Percentiles rank a stretch among this genome's conserved stretches.
Conservation (phyloP, 2,113 vertebrate species). For the Daubentonia madagascariensis region DNA sequence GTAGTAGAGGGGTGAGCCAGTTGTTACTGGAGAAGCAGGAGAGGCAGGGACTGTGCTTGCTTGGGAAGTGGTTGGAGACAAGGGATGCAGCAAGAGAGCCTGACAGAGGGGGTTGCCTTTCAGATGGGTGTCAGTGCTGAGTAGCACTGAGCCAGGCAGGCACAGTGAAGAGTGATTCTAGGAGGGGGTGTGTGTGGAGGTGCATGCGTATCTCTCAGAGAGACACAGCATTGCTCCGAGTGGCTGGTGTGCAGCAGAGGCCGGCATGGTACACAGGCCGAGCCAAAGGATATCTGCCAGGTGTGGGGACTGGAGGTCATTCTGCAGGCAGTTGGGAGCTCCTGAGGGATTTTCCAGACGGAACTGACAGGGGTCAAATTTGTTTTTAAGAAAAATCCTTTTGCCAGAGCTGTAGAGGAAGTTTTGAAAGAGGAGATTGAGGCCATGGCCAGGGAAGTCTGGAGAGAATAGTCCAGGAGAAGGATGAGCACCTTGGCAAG, state of each 20-base stretch:
- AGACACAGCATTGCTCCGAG: neutral
- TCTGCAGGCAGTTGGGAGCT: neutral
- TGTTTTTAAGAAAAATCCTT: neutral
- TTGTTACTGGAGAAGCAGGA: neutral
- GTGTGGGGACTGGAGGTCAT: neutral
- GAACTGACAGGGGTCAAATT: fast-evolving
- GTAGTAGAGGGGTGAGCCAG: neutral
- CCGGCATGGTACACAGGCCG: fast-evolving
- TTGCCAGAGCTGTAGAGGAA: neutral
- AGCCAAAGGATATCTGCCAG: neutral
- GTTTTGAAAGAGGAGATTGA: neutral
- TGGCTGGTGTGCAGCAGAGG: neutral
- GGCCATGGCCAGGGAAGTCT: neutral
- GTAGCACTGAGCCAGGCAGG: too few species aligned
- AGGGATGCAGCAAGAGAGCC: neutral
- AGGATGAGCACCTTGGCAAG: neutral
- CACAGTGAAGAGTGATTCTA: neutral
- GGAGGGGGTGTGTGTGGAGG: neutral
- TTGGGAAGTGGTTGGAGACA: too few species aligned
- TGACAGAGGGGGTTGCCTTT: neutral
- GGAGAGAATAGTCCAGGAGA: neutral
- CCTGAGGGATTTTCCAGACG: neutral
- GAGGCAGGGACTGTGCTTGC: neutral
- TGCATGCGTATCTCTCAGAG: neutral
- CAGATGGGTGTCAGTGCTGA: neutral